phyloP scores from a whole-genome alignment of 1,140 invertebrate species.

The Lordiphosa clarofinis region DNA sequence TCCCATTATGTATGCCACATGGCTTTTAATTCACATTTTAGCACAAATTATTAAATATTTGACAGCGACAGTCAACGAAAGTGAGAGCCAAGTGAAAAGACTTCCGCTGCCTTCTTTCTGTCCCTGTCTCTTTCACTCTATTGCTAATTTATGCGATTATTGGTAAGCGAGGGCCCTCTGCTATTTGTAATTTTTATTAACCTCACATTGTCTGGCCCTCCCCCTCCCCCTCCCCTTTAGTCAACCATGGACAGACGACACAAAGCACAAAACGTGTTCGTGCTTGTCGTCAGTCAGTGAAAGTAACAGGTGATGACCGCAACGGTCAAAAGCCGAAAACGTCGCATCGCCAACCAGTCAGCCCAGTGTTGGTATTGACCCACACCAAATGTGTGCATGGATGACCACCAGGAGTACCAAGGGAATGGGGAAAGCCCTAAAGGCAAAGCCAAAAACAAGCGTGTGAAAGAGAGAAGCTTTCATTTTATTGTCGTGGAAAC shows the following conservation, averaged over 20 bases:
- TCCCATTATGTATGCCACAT: slow-evolving; percentile 51
- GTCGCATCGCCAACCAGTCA: slow-evolving; percentile 9
- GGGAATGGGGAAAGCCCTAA: background rate
- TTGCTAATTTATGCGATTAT: slow-evolving; percentile 74
- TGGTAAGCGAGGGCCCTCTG: slow-evolving; percentile 32
- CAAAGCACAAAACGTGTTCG: slow-evolving; percentile 63
- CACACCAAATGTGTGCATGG: background rate
- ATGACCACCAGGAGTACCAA: background rate
- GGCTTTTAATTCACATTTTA: slow-evolving; percentile 65
- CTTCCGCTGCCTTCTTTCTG: slow-evolving; percentile 42
- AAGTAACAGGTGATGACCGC: slow-evolving; percentile 58
- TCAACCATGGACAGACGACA: slow-evolving; percentile 24
- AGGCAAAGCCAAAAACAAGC: background rate
- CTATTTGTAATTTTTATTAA: too few species aligned
- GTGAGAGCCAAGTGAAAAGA: slow-evolving; percentile 60
- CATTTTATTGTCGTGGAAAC: background rate
- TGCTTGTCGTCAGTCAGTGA: slow-evolving; percentile 40
- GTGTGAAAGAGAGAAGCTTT: slow-evolving; percentile 5
- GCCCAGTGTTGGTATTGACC: slow-evolving; percentile 6
- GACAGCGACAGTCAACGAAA: slow-evolving; percentile 53
- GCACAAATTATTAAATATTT: slow-evolving; percentile 75
- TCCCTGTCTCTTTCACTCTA: slow-evolving; percentile 1
- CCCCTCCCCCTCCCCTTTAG: slow-evolving; percentile 8
- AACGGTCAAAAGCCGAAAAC: slow-evolving; percentile 27
- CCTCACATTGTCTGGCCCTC: background rate